Conservation (phyloP, 1,140 invertebrate species). For the Zaprionus capensis region DNA sequence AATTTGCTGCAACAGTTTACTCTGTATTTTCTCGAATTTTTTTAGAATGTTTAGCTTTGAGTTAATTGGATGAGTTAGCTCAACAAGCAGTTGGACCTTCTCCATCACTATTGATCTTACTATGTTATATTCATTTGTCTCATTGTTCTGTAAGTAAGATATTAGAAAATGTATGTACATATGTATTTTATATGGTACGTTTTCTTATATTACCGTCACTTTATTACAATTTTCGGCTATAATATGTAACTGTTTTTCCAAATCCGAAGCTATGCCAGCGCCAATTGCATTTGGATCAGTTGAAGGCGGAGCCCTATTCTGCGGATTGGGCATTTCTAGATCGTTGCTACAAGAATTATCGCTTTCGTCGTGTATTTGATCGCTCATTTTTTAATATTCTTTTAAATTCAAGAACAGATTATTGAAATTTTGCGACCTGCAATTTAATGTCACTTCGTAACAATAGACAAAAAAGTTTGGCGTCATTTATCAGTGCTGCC, state of each 20-base stretch:
- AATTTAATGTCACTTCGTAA: not conserved
- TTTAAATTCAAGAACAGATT: not conserved
- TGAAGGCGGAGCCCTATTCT: not conserved
- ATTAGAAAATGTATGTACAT: not conserved
- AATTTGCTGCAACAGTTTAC: slow-evolving; percentile 18
- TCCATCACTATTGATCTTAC: not conserved
- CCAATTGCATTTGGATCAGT: too few species aligned
- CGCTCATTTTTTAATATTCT: not conserved
- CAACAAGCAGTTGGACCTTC: slow-evolving; percentile 12
- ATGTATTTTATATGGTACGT: not conserved
- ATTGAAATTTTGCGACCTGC: not conserved
- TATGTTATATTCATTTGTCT: not conserved
- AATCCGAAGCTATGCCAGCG: not conserved
- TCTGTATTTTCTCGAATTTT: slow-evolving; percentile 5
- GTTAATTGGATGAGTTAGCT: not conserved
- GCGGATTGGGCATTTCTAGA: too few species aligned
- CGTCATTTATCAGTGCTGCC: not conserved
- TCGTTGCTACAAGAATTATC: slow-evolving; percentile 17
- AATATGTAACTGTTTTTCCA: not conserved
- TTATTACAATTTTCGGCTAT: not conserved
- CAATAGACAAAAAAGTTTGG: not conserved
- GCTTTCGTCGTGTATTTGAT: not conserved
- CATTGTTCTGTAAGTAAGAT: not conserved
- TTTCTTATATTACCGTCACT: slow-evolving; percentile 5
- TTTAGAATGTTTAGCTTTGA: not conserved